Evolutionary conservation across 2,888 invertebrate species (phyloP), one percentile per base, ranked within the genome.

Genomic region (Cerastis leucographa): DNA sequence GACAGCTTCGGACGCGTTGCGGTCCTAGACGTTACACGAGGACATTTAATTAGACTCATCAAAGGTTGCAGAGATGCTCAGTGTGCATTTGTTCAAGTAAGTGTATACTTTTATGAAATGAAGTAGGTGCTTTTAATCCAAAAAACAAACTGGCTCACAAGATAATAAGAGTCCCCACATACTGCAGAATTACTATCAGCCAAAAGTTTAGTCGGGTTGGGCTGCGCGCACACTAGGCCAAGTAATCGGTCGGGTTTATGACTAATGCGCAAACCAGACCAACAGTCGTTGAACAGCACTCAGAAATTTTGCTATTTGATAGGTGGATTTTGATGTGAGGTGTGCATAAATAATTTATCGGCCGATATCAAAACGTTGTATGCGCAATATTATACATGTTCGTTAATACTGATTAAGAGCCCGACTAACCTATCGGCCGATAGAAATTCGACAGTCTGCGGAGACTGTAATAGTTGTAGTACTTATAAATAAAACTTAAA

Each of bases 11-110:
- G 99, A 44, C 97, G 99, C 76, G 98, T 99, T 0, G 97, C 98
- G 64, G 96, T 99, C 25, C 95, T 99, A 51, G 99, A 99, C 94
- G 97, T 98, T 22, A 97, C 97, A 68, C 97, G 97, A 85, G 99
- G 99, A 1, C 97, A 98, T 72, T 97, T 98, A 42, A 95, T 99
- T 59, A 97, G 99, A 71, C 98, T 99, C 91, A 99, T 99, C 97
- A 99, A 99, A 96, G 99, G 99, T 7, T 99, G 99, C 93, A 97
- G 99, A 71, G 99, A 99, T 92, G 99, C 99, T 0, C 98, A 99
- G 92, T 99, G 99, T 92, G 99, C 98, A 4, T 99, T 99, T 97
- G 96, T 99, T 62, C 98, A 99, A 94, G 98, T 98, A 74, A 61
- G 76, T 85, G 74, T 72, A 72, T 40, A 42, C 22, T 17, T 42